Evolutionary conservation across 2,888 invertebrate genomes (phyloP).

Genomic region (Eucriotettix oculatus): DNA sequence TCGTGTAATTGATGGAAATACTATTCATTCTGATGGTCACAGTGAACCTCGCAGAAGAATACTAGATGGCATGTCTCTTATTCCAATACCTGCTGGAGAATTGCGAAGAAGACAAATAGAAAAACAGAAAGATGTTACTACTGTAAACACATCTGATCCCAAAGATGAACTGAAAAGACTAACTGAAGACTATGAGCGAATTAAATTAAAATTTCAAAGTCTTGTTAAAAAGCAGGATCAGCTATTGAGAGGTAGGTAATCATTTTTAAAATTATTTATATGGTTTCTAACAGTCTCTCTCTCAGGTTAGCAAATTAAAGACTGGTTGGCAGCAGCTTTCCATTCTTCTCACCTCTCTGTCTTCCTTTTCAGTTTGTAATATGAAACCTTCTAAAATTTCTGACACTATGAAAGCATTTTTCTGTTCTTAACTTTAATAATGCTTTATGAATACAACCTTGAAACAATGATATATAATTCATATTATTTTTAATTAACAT

Average conservation of each 20-base stretch:
- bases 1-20: not conserved
- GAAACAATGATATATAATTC: no score
- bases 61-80: conserved; percentile 5
- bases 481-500: no score
- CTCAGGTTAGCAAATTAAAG: no score
- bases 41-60: conserved; percentile 24
- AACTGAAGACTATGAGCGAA: conserved; percentile 61
- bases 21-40: not conserved
- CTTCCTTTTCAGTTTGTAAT: no score
- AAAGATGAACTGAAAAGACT: conserved; percentile 26
- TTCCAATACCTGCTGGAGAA: conserved; percentile 8
- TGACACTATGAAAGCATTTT: no score
- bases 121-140: conserved; percentile 14
- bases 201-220: conserved; percentile 56
- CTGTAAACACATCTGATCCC: conserved; percentile 21
- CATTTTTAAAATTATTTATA: not conserved
- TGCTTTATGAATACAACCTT: no score
- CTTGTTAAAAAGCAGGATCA: conserved; percentile 88
- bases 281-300: no score
- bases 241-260: conserved; percentile 45
- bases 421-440: no score
- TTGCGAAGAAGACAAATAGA: conserved; percentile 17
- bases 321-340: no score
- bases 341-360: no score
- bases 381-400: no score